These are phyloP conservation scores for Pseudomyrmex gracilis DNA, from an alignment of 1,140 invertebrate genomes.

Conservation along the genomic window DNA sequence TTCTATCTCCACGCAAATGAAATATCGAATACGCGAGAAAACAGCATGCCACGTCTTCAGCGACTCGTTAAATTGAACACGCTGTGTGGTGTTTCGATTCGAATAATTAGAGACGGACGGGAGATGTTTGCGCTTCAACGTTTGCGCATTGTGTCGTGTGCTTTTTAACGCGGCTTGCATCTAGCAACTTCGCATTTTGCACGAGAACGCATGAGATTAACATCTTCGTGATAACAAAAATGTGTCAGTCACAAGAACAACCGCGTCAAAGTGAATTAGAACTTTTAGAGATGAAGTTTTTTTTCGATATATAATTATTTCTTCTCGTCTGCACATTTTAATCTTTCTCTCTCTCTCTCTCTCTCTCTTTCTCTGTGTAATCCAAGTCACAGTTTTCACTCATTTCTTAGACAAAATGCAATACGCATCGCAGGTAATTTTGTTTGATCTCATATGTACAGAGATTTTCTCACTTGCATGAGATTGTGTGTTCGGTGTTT, in stretches of 20 bases:
- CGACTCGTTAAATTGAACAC: constrained; percentile 36
- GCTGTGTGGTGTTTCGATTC: background rate
- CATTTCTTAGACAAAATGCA: background rate
- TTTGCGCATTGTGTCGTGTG: constrained; percentile 9
- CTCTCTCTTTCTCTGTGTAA: background rate
- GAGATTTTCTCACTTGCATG: constrained; percentile 1
- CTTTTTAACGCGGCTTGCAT: constrained; percentile 19
- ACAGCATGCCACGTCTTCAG: background rate
- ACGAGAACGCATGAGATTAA: background rate
- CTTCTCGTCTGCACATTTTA: background rate
- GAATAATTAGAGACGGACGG: constrained; percentile 8
- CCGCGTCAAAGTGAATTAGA: no score
- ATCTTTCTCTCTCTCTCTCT: background rate
- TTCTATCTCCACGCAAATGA: constrained; percentile 22
- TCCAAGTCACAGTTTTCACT: background rate
- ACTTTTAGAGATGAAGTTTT: no score
- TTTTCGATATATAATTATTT: background rate
- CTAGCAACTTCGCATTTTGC: background rate
- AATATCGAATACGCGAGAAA: constrained; percentile 39
- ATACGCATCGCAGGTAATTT: constrained; percentile 3
- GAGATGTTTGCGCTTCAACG: constrained; percentile 21
- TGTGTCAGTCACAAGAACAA: background rate
- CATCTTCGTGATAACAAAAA: background rate
- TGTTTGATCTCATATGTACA: background rate
- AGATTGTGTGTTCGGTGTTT: background rate